Evolutionary conservation across 2,888 invertebrate genomes (phyloP).

Genomic region (Lydus trimaculatus): DNA sequence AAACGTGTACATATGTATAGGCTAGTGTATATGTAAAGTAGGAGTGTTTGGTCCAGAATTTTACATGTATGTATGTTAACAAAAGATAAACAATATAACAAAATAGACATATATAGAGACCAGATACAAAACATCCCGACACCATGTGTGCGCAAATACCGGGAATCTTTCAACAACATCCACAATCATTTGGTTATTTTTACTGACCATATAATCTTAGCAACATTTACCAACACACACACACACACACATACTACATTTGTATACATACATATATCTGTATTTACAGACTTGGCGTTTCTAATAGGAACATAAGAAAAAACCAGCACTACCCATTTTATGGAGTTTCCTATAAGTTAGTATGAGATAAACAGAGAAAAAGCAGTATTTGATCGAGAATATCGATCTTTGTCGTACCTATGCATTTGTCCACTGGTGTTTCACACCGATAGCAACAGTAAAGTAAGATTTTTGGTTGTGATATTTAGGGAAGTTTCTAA

Average conservation of each 20-base stretch:
- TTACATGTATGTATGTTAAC: not conserved
- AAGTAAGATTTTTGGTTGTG: no score
- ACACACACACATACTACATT: not conserved
- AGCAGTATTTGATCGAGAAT: no score
- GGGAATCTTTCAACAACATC: slow-evolving; percentile 30
- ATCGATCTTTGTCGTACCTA: no score
- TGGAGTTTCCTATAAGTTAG: no score
- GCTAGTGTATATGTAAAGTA: no score
- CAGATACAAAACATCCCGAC: slow-evolving; percentile 32
- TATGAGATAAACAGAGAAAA: no score
- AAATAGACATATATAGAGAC: slow-evolving; percentile 2
- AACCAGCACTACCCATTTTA: no score
- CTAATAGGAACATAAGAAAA: not conserved
- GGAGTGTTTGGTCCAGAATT: slow-evolving; percentile 3
- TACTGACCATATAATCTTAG: slow-evolving; percentile 23
- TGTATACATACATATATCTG: no score
- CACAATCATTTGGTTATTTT: slow-evolving; percentile 29
- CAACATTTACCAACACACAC: slow-evolving; percentile 2
- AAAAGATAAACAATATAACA: slow-evolving; percentile 28
- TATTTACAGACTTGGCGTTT: no score
- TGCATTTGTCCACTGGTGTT: no score
- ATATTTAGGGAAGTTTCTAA: no score
- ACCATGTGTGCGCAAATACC: slow-evolving; percentile 35
- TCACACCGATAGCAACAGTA: no score
- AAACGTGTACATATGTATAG: not conserved